Evolutionary conservation across 2,113 vertebrate species (phyloP).

Genomic region (Harpagus bidentatus): DNA sequence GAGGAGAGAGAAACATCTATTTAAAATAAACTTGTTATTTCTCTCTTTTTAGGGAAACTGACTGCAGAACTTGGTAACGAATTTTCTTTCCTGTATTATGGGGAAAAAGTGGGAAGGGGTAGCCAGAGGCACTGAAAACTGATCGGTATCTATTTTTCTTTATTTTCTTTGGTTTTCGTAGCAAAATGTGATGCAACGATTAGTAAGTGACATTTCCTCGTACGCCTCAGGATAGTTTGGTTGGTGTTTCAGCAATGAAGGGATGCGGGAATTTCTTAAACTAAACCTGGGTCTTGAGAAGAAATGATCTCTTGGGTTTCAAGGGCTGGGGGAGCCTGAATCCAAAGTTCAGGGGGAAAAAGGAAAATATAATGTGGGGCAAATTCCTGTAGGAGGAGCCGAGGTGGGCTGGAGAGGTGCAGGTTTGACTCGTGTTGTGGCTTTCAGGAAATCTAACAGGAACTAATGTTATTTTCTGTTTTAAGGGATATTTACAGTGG

Average conservation of each 20-base stretch:
- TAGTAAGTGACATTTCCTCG: background rate
- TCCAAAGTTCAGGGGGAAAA: background rate
- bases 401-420: background rate
- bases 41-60: background rate
- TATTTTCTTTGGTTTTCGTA: background rate
- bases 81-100: too few species aligned
- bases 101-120: background rate
- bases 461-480: background rate
- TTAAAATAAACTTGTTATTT: background rate
- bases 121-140: background rate
- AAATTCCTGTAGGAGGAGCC: rapidly evolving
- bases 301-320: background rate
- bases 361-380: background rate
- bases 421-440: too few species aligned
- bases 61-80: background rate
- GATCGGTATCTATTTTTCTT: rapidly evolving
- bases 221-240: rapidly evolving
- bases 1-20: background rate
- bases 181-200: background rate
- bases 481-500: background rate
- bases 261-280: background rate
- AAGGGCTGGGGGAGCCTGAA: background rate
- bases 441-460: background rate
- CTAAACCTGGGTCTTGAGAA: background rate
- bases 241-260: too few species aligned